A percentile compares a stretch with the other conserved stretches of the same genome.
These are phyloP conservation scores for Mellivora capensis DNA, from an alignment of 2,113 vertebrate genomes.

Conservation along the genomic window DNA sequence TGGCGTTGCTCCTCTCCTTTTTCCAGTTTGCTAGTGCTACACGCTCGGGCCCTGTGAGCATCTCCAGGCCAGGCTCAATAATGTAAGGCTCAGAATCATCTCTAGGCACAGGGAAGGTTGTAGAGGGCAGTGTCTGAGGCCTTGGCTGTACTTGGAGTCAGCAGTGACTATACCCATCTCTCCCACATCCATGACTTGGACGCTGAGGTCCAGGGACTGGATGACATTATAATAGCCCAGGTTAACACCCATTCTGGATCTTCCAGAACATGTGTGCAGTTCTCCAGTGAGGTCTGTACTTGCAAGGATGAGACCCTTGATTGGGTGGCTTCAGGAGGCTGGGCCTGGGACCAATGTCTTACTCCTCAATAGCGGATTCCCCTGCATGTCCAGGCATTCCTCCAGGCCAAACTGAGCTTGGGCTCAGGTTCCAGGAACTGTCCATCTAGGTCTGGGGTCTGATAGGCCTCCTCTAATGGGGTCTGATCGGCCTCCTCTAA, in stretches of 20 bases:
- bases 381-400: background rate
- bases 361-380: background rate
- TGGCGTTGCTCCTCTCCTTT: background rate
- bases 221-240: background rate
- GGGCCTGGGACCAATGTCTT: background rate
- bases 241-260: background rate
- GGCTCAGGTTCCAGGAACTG: background rate
- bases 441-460: background rate
- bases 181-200: background rate
- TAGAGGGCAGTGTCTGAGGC: background rate
- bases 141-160: background rate
- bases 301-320: background rate
- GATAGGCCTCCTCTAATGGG: background rate
- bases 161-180: background rate
- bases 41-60: background rate
- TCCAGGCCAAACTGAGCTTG: background rate
- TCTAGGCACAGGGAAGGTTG: background rate
- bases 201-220: background rate
- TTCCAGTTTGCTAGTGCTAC: background rate
- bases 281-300: background rate
- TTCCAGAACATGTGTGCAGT: background rate
- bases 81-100: background rate
- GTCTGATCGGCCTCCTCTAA: background rate
- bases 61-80: background rate
- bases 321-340: background rate